Base-by-base conservation (phyloP, 2,113 vertebrate species). In the Bothrops jararaca region DNA sequence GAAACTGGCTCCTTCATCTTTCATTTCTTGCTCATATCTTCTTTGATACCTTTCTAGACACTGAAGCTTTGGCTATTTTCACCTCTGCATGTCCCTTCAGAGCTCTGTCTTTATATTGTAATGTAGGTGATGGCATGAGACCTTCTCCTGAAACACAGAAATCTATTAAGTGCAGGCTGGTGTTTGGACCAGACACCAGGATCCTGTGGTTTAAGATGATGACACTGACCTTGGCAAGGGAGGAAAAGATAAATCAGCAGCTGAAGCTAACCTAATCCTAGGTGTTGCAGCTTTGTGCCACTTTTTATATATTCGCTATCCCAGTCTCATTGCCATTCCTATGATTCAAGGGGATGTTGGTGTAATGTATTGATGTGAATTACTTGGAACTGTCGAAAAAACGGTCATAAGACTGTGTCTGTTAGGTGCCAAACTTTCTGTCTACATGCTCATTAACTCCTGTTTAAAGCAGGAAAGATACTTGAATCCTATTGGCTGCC, bases 241-340 rank as follows among this genome's bases (percentile, higher is more conserved):
- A 89, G 93, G 89, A 57, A 85, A 94, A 93, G 15, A 85, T 52
- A 57, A 89, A 86, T 90, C 91, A 64, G 3, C 91, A 93, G 91
- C 93, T 94, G 91, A 92, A 95, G 93, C 92, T 95, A 95, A 92
- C 90, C 94, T 69, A n/a, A n/a, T 93, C 95, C 96, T 96, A 95
- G 96, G 96, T 94, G 94, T 96, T 0, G 93, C 93, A 95, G 91
- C 89, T 96, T 96, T 95, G 93, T 95, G 94, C 96, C 97, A 94
- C 93, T 95, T 95, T 93, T 95, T 74, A 95, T 95, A 94, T 88
- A 48, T 93, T 96, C 90, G 94, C 56, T 85, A 89, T 89, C 69
- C 90, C 94, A 93, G 95, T 4, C 34, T 86, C 57, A 58, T 95
- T 96, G 95, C 92, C 93, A 95, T 96, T 94, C 91, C 34, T 94